Evolutionary conservation across 2,113 vertebrate species (phyloP).

Genomic region (Petrocephalus zakoni): DNA sequence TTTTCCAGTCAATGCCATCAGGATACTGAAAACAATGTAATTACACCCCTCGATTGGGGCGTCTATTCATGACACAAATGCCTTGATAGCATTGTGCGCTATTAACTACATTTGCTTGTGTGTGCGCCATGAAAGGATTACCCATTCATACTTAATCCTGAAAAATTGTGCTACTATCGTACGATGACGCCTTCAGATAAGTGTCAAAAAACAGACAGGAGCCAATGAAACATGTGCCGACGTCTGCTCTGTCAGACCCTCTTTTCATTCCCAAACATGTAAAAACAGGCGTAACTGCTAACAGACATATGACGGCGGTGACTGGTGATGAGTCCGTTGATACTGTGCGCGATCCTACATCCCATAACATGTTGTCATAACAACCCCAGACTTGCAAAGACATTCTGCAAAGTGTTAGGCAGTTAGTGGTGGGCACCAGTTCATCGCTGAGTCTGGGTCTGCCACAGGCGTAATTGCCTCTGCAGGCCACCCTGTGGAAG

Average conservation of each 20-base stretch:
- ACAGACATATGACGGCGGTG: neutral
- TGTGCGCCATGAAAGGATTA: neutral
- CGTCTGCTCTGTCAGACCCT: slow-evolving; percentile 6
- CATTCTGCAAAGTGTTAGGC: neutral
- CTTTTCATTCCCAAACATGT: neutral
- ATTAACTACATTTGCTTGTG: slow-evolving; percentile 12
- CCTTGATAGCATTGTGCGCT: slow-evolving; percentile 6
- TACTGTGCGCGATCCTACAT: neutral
- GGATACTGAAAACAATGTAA: slow-evolving; percentile 16
- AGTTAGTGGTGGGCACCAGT: neutral
- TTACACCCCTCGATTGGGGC: neutral
- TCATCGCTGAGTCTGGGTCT: neutral
- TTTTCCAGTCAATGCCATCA: slow-evolving; percentile 31
- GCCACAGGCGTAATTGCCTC: neutral
- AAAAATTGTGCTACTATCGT: neutral
- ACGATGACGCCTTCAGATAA: neutral
- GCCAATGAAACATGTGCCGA: neutral
- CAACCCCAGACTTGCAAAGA: neutral
- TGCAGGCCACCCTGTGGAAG: neutral
- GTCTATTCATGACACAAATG: neutral
- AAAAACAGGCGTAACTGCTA: neutral
- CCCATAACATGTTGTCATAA: neutral
- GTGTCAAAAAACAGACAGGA: neutral
- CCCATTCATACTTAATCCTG: neutral
- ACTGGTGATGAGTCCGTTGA: neutral